Evolutionary conservation across 92 coral and sea anemone species (phyloP), one percentile per base, ranked within the genome.

Genomic region (Parazoanthus swiftii): DNA sequence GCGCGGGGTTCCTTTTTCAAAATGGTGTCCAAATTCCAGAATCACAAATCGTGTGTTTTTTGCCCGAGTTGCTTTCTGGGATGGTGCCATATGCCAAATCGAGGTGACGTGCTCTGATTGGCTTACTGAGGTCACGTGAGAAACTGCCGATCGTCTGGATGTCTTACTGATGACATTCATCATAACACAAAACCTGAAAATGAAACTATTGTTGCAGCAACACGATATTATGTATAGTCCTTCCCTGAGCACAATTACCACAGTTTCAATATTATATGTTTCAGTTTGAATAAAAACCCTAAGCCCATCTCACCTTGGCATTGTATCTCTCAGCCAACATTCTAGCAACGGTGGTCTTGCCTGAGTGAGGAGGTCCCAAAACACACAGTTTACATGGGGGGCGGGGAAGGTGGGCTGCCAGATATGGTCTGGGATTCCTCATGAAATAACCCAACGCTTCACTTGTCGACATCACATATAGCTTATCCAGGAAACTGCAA

Each of bases 341-440:
- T 54, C 89, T 91, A 50, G 99, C 94, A 63, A 96, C 93, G 8
- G 91, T 86, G 54, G 98, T 92, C 74, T 96, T 96, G 36, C 99
- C 99, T 10, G 99, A 92, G 91, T 93, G 93, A 8, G 99, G 99
- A 0, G 98, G 99, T 44, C 99, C 99, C 82, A 96, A 86, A 66
- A 96, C 94, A 87, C 98, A 96, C 42, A 96, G 74, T 76, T 96
- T 96, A 68, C 99, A 96, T 0, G 99, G 99, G 10, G 99, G 99
- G 48, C 97, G 88, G 3, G 99, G 99, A 5, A 92, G 82, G 36
- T 95, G 94, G 29, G 93, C 90, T 23, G 93, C 33, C 33, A 29
- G 33, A 86, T 88, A 96, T 3, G 93, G 93, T 4, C 99, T 94
- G 35, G 99, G 99, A 74, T 96, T 96, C 35, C 99, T 95, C 92